These are phyloP conservation scores for Marmota monax DNA, from an alignment of 2,113 vertebrate genomes.

Conservation along the genomic window DNA sequence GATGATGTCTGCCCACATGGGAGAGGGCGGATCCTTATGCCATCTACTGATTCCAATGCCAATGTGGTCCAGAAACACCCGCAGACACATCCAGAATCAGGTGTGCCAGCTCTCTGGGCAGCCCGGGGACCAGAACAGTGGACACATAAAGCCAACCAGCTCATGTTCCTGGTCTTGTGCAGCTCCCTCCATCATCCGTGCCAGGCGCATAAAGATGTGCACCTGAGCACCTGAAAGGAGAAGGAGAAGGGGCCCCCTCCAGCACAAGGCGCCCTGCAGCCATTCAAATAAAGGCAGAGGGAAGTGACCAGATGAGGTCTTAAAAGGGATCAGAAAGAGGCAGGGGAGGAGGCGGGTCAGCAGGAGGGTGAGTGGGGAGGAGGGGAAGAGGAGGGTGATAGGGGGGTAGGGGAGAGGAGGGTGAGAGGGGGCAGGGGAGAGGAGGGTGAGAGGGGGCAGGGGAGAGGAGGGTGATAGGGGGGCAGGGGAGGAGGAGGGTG, in stretches of 20 bases:
- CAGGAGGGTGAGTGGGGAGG: too few relatives aligned
- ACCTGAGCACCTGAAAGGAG: background rate
- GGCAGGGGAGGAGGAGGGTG: too few relatives aligned
- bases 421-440: too few relatives aligned
- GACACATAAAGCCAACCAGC: background rate
- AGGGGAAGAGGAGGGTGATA: too few relatives aligned
- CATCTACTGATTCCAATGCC: background rate
- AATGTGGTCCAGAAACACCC: background rate
- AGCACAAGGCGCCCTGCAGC: fast-evolving
- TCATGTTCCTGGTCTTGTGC: background rate
- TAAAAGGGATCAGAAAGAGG: too few relatives aligned
- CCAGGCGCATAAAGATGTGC: background rate
- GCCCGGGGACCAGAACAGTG: background rate
- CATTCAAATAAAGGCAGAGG: background rate
- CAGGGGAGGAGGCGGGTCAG: too few relatives aligned
- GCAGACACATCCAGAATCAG: background rate
- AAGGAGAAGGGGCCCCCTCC: background rate
- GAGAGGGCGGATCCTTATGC: background rate
- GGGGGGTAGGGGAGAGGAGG: too few relatives aligned
- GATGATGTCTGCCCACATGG: background rate
- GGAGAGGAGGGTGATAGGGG: too few relatives aligned
- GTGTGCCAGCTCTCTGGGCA: background rate
- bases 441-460: too few relatives aligned
- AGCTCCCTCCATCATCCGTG: background rate
- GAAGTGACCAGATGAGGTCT: background rate